Conservation (phyloP, 2,113 vertebrate genomes). For the Climacteris rufus region DNA sequence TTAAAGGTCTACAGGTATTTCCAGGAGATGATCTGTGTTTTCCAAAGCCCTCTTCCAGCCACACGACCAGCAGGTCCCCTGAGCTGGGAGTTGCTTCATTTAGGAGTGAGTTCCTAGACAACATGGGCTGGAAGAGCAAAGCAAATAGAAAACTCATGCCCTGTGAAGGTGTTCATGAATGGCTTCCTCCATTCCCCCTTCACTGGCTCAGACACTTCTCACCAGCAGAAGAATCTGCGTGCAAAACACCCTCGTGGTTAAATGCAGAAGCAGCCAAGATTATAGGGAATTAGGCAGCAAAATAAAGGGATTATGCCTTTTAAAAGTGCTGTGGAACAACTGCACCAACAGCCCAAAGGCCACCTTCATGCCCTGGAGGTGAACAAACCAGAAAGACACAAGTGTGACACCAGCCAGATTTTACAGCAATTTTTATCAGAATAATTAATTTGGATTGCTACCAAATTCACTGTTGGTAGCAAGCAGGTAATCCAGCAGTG, state of each 20-base stretch:
- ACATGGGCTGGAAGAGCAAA: background rate
- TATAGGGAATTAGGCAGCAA: background rate
- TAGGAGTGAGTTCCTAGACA: background rate
- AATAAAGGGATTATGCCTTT: background rate
- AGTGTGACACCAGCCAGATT: background rate
- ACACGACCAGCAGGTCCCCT: background rate
- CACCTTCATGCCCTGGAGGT: background rate
- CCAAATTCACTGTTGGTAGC: background rate
- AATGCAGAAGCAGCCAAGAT: background rate
- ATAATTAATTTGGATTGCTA: background rate
- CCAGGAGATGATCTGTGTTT: background rate
- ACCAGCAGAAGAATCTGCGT: background rate
- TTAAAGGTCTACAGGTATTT: background rate
- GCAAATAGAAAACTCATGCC: background rate
- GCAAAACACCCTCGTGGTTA: background rate
- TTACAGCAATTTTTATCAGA: background rate
- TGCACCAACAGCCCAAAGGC: background rate
- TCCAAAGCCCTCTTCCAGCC: background rate
- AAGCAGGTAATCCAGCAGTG: background rate
- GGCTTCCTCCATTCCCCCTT: background rate
- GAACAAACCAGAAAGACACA: background rate
- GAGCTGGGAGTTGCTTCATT: background rate
- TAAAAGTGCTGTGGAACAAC: background rate
- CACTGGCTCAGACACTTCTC: accelerated
- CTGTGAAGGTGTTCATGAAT: background rate